Base-by-base conservation (phyloP, 1,140 invertebrate genomes). In the Drosophila pseudoobscura region DNA sequence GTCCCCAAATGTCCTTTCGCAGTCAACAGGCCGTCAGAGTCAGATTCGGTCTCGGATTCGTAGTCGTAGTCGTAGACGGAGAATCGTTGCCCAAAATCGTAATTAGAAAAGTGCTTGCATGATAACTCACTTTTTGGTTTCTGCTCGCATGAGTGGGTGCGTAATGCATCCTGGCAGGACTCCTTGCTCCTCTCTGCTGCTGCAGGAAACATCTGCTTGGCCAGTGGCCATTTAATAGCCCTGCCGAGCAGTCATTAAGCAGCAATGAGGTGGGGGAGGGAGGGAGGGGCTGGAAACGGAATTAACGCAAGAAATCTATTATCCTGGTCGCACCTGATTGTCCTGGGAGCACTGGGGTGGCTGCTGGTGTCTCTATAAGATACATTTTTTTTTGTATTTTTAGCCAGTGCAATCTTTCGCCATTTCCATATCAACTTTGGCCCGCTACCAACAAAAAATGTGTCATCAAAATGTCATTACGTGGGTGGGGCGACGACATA, bases 91-190 rank as follows among this genome's bases (percentile, higher is more conserved):
- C 50, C 77, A 22, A 87, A 78, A 74, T 75, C 59, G 82, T 85
- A 85, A 85, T 85, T 85, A 85, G 82, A 88, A 85, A 85, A 85
- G 82, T 85, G 82, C 82, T 88, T 68, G 78, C 78, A 75, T 87
- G 78, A 85, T 87, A 85, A 85, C 75, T 85, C 78, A 78, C 55
- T 85, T 87, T 87, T 66, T 58, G 64, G 55, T 68, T 51, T 43
- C 17, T 22, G 43, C 54, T 24, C 20, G 17, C 44, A 57, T 31
- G 35, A 44, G 49, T 20, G 45, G 6, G 6, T 17, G 31, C 39
- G 20, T 57, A 47, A 41, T 51, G 41, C 51, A 59, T 59, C 64
- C 60, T 39, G 57, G 13, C 51, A 52, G 50, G n/a, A 24, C 45
- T 4, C 20, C n/a, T n/a, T n/a, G n/a, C n/a, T n/a, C n/a, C n/a